These are phyloP conservation scores for Crenuchus spilurus DNA, from an alignment of 2,797 vertebrate species.

Conservation along the genomic window DNA sequence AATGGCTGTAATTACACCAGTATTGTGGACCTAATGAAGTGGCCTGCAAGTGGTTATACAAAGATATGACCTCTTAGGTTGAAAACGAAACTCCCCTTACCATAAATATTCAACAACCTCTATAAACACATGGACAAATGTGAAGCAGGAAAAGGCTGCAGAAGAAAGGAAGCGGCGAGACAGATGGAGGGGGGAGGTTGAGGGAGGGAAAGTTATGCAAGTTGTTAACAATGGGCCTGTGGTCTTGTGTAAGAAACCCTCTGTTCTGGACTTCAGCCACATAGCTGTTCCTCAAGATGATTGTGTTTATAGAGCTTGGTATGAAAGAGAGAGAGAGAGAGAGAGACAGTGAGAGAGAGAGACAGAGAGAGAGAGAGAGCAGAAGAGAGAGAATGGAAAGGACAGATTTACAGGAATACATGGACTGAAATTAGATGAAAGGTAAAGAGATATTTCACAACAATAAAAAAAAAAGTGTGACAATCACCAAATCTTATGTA, in stretches of 20 bases:
- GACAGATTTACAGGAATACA: neutral
- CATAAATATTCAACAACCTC: constrained; percentile 48
- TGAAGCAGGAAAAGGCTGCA: constrained; percentile 28
- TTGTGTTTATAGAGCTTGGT: constrained; percentile 26
- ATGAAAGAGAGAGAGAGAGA: neutral
- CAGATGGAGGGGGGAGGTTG: neutral
- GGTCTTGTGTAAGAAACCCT: constrained; percentile 34
- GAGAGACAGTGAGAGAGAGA: constrained; percentile 7
- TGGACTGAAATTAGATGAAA: neutral
- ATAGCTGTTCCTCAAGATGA: constrained; percentile 3
- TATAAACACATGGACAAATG: constrained; percentile 29
- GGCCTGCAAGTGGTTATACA: too few relatives aligned
- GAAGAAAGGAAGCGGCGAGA: constrained; percentile 11
- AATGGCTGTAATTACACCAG: too few relatives aligned
- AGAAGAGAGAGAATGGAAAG: neutral
- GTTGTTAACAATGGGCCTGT: constrained; percentile 47
- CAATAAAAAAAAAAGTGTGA: neutral
- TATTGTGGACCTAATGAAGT: too few relatives aligned
- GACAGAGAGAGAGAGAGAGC: neutral
- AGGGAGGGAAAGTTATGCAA: constrained; percentile 44
- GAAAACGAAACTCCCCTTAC: too few relatives aligned
- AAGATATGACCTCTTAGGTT: too few relatives aligned
- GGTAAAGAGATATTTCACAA: neutral
- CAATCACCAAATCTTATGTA: neutral
- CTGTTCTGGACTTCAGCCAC: constrained; percentile 39